Conservation (phyloP, 2,113 vertebrate species). For the Empidonax alnorum region DNA sequence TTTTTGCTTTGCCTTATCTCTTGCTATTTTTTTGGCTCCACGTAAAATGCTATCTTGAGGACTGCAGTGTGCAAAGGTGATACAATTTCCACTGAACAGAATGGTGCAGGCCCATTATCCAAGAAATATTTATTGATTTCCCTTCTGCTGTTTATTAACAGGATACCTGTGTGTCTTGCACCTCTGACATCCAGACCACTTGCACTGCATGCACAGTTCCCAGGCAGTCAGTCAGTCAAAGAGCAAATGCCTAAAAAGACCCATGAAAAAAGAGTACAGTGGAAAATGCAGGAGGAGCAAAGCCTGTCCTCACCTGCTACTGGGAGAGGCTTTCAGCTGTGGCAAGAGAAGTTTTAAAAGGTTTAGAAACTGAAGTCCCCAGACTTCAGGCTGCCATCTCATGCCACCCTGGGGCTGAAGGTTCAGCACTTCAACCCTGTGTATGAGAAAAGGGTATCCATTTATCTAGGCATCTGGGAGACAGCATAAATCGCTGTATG, state of each 20-base stretch:
- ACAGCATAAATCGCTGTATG: neutral
- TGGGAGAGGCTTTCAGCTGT: neutral
- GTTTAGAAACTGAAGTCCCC: neutral
- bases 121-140: neutral
- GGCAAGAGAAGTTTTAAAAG: neutral
- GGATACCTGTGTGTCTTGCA: neutral
- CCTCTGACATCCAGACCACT: neutral
- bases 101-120: too few species aligned
- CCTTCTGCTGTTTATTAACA: neutral
- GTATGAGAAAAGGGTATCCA: fast-evolving
- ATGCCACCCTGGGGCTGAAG: too few species aligned
- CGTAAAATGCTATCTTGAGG: neutral
- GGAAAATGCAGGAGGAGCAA: neutral
- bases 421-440: neutral
- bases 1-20: neutral
- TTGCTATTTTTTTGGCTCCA: neutral
- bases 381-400: neutral
- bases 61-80: neutral
- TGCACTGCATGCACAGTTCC: neutral
- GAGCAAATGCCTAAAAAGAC: neutral
- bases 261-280: neutral
- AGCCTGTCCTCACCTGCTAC: neutral
- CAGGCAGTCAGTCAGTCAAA: fast-evolving
- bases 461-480: neutral
- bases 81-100: neutral